phyloP scores from a whole-genome alignment of 2,113 vertebrate species.

The Epinephelus lanceolatus region DNA sequence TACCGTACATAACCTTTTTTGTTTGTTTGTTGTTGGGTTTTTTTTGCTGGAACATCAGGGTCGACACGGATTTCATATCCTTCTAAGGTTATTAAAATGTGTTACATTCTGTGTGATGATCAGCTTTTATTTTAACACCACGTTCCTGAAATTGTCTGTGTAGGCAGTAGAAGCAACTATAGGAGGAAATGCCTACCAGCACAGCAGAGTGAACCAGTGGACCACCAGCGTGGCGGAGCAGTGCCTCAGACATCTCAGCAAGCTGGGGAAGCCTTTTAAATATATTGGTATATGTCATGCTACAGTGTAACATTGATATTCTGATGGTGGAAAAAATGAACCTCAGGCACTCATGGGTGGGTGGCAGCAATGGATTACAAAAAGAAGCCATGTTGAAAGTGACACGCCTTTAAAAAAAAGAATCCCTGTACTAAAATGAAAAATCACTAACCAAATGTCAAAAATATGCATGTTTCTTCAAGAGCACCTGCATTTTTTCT shows the following conservation, averaged over 20 bases:
- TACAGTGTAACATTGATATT: neutral
- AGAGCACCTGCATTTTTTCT: no score
- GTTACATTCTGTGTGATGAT: neutral
- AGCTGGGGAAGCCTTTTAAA: conserved; percentile 95
- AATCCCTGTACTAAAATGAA: no score
- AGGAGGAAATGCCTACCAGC: conserved; percentile 92
- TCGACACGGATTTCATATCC: neutral
- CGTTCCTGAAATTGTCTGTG: neutral
- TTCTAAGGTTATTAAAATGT: neutral
- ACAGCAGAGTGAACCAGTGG: conserved; percentile 96
- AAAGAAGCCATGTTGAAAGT: no score
- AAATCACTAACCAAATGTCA: no score
- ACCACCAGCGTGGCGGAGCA: conserved; percentile 91
- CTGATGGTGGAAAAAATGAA: neutral
- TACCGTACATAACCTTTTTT: no score
- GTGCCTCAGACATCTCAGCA: conserved; percentile 93
- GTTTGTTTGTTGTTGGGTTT: neutral
- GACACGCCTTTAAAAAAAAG: no score
- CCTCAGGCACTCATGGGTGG: no score
- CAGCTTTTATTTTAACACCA: neutral
- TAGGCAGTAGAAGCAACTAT: conserved; percentile 92
- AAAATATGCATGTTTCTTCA: no score
- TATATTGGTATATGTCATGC: conserved; percentile 89
- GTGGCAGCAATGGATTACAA: no score
- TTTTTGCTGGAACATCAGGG: neutral